phyloP scores from a whole-genome alignment of 2,888 invertebrate genomes.

The Sphaerophoria rueppellii region DNA sequence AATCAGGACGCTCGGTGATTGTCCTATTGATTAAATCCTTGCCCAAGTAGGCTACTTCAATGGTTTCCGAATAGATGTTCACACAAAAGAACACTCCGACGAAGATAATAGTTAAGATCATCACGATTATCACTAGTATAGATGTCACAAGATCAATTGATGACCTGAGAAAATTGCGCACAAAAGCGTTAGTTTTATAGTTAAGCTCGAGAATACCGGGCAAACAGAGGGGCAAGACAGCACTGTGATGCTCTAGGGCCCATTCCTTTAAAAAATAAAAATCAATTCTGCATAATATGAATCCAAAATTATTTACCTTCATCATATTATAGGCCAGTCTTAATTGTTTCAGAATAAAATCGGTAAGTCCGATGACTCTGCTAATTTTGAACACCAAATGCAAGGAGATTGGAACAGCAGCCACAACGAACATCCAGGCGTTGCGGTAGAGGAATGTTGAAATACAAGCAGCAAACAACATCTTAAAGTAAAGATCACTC shows the following conservation, averaged over 20 bases:
- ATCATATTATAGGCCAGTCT: conserved; percentile 75
- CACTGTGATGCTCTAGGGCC: conserved; percentile 84
- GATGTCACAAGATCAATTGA: conserved; percentile 94
- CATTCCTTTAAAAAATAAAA: conserved; percentile 82
- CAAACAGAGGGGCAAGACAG: conserved; percentile 89
- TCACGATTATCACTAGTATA: conserved; percentile 92
- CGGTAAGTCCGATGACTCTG: conserved; percentile 78
- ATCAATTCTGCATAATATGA: neutral
- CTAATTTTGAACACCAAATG: conserved; percentile 78
- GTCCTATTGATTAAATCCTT: conserved; percentile 95
- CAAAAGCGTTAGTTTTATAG: conserved; percentile 85
- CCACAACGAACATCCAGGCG: conserved; percentile 90
- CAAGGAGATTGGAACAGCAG: conserved; percentile 87
- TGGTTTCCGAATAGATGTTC: conserved; percentile 96
- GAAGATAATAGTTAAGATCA: conserved; percentile 90
- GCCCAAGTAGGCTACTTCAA: conserved; percentile 94
- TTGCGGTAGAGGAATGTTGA: conserved; percentile 94
- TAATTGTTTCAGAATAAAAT: conserved; percentile 77
- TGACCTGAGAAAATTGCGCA: conserved; percentile 86
- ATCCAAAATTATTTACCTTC: conserved; percentile 68
- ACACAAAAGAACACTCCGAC: conserved; percentile 88
- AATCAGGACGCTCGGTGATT: conserved; percentile 93
- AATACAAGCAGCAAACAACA: conserved; percentile 91
- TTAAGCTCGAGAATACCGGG: conserved; percentile 89
- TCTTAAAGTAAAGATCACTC: conserved; percentile 89